Base-by-base conservation (phyloP, 2,113 vertebrate genomes). In the Hydrolagus affinis region DNA sequence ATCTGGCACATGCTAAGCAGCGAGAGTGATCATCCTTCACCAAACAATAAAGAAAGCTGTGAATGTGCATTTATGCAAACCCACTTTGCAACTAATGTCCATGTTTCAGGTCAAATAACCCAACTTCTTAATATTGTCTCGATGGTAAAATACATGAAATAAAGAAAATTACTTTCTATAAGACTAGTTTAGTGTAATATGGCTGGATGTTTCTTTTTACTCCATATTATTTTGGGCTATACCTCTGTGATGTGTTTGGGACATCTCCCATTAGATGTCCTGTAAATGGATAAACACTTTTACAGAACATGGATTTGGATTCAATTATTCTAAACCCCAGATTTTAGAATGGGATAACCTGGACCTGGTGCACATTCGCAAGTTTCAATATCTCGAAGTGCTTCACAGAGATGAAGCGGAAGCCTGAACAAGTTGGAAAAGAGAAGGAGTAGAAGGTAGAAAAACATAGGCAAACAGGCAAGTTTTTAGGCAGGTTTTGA, bases 1-100 rank as follows among this genome's bases (percentile, higher is more conserved):
- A 97, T 98, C 96, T 98, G 96, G 96, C 95, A 94, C 92, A 92
- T 89, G 92, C 94, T 95, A 93, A 94, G 94, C 95, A 95, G 94
- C 90, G 94, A 93, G 94, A 91, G 91, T 92, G 91, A 90, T 95
- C 95, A 96, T 95, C 92, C 91, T 91, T 94, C 90, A 91, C 92
- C 94, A 96, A 96, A 96, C 91, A 92, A 88, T 83, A 66, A 83
- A 83, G 62, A 83, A 66, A 83, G 23, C 62, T 62, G 76, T 78
- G 76, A 83, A 83, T 17, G 15, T 66, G 77, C 60, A 62, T 8
- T 83, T 68, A 8, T 30, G 15, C 66, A 9, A 64, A 66, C 62
- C 19, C 25, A 17, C 30, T 32, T 66, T 83, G 25, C 0, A 4
- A 83, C 62, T 19, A 44, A 9, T n/a, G n/a, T n/a, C n/a, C n/a